Evolutionary conservation across 2,113 vertebrate species (phyloP).

Genomic region (Scomber japonicus): DNA sequence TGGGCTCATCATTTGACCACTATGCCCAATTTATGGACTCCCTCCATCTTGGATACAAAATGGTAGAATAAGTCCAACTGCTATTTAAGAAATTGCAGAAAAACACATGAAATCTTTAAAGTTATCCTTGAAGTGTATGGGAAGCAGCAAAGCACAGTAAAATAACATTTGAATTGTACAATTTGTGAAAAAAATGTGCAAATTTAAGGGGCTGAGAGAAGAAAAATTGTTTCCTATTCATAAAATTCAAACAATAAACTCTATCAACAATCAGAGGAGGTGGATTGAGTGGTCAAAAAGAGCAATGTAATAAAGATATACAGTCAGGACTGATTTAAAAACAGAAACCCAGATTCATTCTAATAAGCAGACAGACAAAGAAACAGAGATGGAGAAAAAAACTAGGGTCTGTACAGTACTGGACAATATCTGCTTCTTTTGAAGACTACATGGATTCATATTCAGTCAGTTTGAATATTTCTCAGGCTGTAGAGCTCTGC

Average conservation of each 20-base stretch:
- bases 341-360: background rate
- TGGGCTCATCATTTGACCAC: conserved; percentile 75
- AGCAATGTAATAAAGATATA: background rate
- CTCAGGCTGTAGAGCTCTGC: too few relatives aligned
- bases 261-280: background rate
- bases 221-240: background rate
- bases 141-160: conserved; percentile 19
- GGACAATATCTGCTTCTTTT: conserved; percentile 36
- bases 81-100: conserved; percentile 57
- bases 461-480: too few relatives aligned
- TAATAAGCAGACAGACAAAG: background rate
- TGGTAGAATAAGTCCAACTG: conserved; percentile 10
- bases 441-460: conserved; percentile 30
- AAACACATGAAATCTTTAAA: conserved; percentile 47
- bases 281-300: background rate
- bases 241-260: background rate
- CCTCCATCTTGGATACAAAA: conserved; percentile 58
- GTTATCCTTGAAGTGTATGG: conserved; percentile 13
- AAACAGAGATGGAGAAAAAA: too few relatives aligned
- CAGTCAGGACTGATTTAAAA: background rate
- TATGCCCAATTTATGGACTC: conserved; percentile 61
- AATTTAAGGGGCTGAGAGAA: background rate
- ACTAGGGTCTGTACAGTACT: too few relatives aligned
- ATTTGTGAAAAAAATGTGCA: background rate
- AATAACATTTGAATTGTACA: conserved; percentile 21